These are phyloP conservation scores for Lithosia quadra DNA, from an alignment of 2,888 invertebrate species.

Conservation along the genomic window DNA sequence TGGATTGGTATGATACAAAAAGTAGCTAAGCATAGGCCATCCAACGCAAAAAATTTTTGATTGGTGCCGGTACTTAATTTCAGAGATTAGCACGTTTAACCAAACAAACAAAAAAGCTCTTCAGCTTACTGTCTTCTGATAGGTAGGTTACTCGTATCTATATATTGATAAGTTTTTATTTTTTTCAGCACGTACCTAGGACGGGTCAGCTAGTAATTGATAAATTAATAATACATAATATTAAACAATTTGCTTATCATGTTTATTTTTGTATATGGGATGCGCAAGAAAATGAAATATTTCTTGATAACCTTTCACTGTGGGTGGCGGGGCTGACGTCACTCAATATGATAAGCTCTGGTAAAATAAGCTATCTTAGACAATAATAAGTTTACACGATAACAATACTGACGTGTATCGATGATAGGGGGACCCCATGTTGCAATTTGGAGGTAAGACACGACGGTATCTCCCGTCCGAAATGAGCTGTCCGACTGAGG, in stretches of 20 bases:
- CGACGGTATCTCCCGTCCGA: no score
- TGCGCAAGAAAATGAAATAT: slow-evolving; percentile 12
- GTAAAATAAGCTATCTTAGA: not conserved
- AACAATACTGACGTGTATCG: not conserved
- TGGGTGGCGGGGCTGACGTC: not conserved
- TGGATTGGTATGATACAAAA: no score
- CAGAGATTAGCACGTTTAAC: no score
- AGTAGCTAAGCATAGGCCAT: no score
- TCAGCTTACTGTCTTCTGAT: no score
- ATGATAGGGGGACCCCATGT: not conserved
- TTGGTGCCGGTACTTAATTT: no score
- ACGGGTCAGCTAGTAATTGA: not conserved
- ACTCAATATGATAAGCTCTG: not conserved
- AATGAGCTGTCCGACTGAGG: no score
- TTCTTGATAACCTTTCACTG: slow-evolving; percentile 13
- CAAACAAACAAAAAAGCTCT: no score
- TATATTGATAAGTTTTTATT: not conserved
- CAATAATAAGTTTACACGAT: not conserved
- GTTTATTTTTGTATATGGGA: not conserved
- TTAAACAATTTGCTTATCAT: slow-evolving; percentile 7
- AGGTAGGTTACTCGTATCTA: no score
- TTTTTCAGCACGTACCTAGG: not conserved
- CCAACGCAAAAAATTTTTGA: no score
- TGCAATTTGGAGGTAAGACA: no score
- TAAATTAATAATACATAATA: not conserved